Conservation (phyloP, 1,140 invertebrate genomes). For the Drosophila simulans region DNA sequence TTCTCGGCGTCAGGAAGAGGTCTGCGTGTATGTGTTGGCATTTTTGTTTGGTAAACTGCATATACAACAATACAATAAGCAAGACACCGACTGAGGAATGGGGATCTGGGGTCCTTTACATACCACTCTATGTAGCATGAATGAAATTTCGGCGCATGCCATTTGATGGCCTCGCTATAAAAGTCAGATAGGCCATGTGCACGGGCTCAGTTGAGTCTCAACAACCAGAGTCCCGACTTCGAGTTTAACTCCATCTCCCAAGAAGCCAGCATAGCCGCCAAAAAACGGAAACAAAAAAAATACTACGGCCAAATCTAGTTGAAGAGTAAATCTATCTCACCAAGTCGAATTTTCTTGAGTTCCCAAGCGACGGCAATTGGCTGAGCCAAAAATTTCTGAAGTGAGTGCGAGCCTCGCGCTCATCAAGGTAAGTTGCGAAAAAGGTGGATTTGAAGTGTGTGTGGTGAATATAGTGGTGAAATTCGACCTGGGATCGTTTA, state of each 20-base stretch:
- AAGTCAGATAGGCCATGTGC: slow-evolving; percentile 80
- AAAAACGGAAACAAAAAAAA: slow-evolving; percentile 18
- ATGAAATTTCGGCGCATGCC: slow-evolving; percentile 76
- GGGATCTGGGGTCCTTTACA: slow-evolving; percentile 46
- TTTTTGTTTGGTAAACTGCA: slow-evolving; percentile 83
- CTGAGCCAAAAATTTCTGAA: slow-evolving; percentile 40
- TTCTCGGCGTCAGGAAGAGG: slow-evolving; percentile 50
- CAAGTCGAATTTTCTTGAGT: slow-evolving; percentile 22
- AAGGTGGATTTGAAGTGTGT: neutral
- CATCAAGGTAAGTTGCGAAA: slow-evolving; percentile 44
- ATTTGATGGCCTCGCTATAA: slow-evolving; percentile 79
- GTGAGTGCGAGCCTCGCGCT: slow-evolving; percentile 54
- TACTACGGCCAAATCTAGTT: slow-evolving; percentile 22
- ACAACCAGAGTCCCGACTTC: slow-evolving; percentile 75
- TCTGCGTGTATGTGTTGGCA: slow-evolving; percentile 73
- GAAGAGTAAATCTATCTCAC: slow-evolving; percentile 8
- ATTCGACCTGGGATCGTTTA: neutral
- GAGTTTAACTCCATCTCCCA: slow-evolving; percentile 49
- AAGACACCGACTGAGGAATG: slow-evolving; percentile 52
- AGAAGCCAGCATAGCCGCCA: slow-evolving; percentile 7
- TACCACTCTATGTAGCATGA: slow-evolving; percentile 51
- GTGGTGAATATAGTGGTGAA: neutral
- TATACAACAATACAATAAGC: slow-evolving; percentile 83
- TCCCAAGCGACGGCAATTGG: slow-evolving; percentile 52
- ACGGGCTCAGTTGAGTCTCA: slow-evolving; percentile 76